A percentile compares a stretch with the other conserved stretches of the same genome.
Evolutionary conservation across 1,140 invertebrate genomes (phyloP).

Genomic region (Plutomurus gul): DNA sequence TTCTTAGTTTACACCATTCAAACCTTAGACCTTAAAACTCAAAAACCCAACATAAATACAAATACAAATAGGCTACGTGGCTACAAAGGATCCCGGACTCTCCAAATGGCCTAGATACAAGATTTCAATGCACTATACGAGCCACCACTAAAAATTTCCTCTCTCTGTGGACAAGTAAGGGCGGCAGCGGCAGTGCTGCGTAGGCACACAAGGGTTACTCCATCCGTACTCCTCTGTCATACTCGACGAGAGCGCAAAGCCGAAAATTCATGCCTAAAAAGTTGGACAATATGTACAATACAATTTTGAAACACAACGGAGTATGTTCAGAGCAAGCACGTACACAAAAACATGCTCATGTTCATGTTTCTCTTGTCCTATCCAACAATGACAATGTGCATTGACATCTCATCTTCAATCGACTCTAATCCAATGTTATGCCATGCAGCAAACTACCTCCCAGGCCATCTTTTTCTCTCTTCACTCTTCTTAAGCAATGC

Average conservation of each 20-base stretch:
- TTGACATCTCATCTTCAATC: not conserved
- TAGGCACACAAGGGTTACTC: too few relatives aligned
- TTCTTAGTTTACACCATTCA: not conserved
- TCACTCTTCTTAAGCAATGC: not conserved
- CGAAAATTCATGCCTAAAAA: too few relatives aligned
- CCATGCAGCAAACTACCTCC: not conserved
- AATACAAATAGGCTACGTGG: too few relatives aligned
- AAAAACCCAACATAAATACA: not conserved
- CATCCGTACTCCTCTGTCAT: too few relatives aligned
- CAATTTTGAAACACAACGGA: too few relatives aligned
- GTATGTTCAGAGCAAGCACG: too few relatives aligned
- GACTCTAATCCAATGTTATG: not conserved
- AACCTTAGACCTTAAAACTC: not conserved
- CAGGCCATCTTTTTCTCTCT: not conserved
- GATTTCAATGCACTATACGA: not conserved
- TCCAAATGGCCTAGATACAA: not conserved
- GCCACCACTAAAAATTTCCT: not conserved
- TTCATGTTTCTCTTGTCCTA: not conserved
- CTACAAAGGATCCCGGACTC: constrained; percentile 2
- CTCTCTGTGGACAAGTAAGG: not conserved
- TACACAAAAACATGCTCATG: not conserved
- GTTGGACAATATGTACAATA: too few relatives aligned
- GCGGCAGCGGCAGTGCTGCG: too few relatives aligned
- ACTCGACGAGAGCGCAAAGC: too few relatives aligned
- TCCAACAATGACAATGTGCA: not conserved